Evolutionary conservation across 37 sponge, comb jelly and placozoan species (phyloP).

Genomic region (Chondrosia reniformis): DNA sequence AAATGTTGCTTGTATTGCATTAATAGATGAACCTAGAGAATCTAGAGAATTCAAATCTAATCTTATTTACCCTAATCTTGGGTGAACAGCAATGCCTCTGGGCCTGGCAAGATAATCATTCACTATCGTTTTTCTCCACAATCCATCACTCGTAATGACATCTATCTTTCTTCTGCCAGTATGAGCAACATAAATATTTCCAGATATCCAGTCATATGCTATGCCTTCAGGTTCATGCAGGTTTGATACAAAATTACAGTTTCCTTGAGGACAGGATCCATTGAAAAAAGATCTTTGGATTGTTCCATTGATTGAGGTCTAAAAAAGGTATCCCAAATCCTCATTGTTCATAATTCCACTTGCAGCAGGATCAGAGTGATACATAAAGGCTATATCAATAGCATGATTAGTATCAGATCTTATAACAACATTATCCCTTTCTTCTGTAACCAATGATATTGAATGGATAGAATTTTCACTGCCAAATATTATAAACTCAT

Average conservation of each 20-base stretch:
- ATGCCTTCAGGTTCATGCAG: not conserved
- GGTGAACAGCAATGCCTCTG: constrained; percentile 19
- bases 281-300: not conserved
- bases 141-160: constrained; percentile 1
- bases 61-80: constrained; percentile 12
- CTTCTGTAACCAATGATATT: not conserved
- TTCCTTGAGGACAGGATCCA: constrained; percentile 1
- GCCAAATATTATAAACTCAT: not conserved
- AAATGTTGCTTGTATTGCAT: no score
- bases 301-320: not conserved
- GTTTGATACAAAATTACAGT: not conserved
- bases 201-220: constrained; percentile 45
- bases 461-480: not conserved
- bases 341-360: not conserved
- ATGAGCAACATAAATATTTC: constrained; percentile 37
- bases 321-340: not conserved
- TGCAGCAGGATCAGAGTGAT: not conserved
- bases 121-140: not conserved
- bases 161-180: not conserved
- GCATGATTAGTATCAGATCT: not conserved
- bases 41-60: no score
- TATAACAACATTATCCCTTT: not conserved
- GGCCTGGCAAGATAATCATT: not conserved
- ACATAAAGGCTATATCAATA: not conserved
- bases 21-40: no score